Conservation (phyloP, 2,797 vertebrate genomes). For the Sparus aurata region DNA sequence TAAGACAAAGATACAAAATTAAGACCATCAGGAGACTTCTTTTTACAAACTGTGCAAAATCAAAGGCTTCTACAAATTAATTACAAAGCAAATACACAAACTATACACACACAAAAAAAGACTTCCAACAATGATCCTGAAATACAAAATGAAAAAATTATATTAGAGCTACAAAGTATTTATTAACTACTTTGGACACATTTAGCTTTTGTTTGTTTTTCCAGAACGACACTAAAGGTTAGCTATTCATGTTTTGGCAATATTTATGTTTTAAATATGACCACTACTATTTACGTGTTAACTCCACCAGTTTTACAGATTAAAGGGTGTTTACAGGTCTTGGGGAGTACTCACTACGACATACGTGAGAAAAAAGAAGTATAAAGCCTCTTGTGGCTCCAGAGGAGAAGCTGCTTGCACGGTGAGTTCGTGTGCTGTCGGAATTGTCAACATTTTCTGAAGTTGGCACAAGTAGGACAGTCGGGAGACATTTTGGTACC, state of each 20-base stretch:
- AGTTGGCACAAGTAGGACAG: too few species aligned
- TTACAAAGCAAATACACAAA: constrained; percentile 73
- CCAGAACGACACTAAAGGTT: constrained; percentile 43
- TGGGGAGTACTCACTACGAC: too few species aligned
- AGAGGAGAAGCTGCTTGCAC: too few species aligned
- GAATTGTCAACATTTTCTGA: too few species aligned
- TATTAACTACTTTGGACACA: constrained; percentile 47
- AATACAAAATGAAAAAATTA: constrained; percentile 29
- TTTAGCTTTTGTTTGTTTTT: constrained; percentile 51
- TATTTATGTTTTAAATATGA: constrained; percentile 40
- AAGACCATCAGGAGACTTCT: constrained; percentile 73
- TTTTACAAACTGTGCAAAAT: constrained; percentile 83
- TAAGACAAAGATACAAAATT: constrained; percentile 78
- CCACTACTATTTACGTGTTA: neutral
- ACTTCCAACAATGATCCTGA: constrained; percentile 58
- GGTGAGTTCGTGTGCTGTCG: too few species aligned
- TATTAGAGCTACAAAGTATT: constrained; percentile 44
- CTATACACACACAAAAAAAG: constrained; percentile 57
- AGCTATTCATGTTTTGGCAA: constrained; percentile 65
- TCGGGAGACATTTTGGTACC: too few species aligned
- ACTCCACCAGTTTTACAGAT: too few species aligned
- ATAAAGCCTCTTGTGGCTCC: too few species aligned
- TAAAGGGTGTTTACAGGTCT: too few species aligned
- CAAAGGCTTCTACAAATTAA: constrained; percentile 74
- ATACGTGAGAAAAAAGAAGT: too few species aligned